Percentiles rank a stretch among this genome's conserved stretches.
phyloP scores from a whole-genome alignment of 2,113 vertebrate genomes.

The Dolichallabes microphthalmus region DNA sequence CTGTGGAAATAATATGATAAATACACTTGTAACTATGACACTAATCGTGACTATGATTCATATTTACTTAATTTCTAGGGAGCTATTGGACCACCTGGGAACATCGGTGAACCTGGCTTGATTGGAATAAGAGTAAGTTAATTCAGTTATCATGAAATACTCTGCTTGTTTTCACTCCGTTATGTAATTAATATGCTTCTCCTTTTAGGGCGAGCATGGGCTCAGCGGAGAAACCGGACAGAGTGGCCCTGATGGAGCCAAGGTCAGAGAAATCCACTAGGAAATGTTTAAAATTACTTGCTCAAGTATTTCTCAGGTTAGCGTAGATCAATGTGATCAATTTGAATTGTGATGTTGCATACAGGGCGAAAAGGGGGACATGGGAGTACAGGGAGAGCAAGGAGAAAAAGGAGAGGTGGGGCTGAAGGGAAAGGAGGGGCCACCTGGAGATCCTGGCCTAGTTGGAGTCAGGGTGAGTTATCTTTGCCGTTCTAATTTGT shows the following conservation, averaged over 20 bases:
- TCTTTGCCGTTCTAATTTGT: not conserved
- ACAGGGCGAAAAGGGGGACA: slow-evolving; percentile 91
- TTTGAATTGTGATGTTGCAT: not conserved
- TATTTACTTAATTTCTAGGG: slow-evolving; percentile 73
- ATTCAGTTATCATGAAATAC: slow-evolving; percentile 8
- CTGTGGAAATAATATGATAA: not conserved
- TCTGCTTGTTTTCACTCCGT: not conserved
- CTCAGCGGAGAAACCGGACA: slow-evolving; percentile 85
- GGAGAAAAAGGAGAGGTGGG: slow-evolving; percentile 86
- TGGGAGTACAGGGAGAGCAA: slow-evolving; percentile 80
- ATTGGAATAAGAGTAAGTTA: slow-evolving; percentile 84
- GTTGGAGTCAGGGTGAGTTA: slow-evolving; percentile 84
- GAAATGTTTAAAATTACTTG: not conserved
- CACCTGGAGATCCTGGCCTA: slow-evolving; percentile 79
- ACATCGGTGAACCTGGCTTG: slow-evolving; percentile 85
- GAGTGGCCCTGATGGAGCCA: slow-evolving; percentile 80
- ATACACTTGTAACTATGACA: not conserved
- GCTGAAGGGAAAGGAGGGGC: slow-evolving; percentile 84
- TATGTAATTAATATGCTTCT: slow-evolving; percentile 32
- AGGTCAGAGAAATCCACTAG: slow-evolving; percentile 70
- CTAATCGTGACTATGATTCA: not conserved
- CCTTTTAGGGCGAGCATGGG: slow-evolving; percentile 82
- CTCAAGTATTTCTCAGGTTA: not conserved
- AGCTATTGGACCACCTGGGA: slow-evolving; percentile 77
- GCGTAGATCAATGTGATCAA: not conserved